Evolutionary conservation across 1,140 invertebrate species (phyloP).

Genomic region (Araneus ventricosus): DNA sequence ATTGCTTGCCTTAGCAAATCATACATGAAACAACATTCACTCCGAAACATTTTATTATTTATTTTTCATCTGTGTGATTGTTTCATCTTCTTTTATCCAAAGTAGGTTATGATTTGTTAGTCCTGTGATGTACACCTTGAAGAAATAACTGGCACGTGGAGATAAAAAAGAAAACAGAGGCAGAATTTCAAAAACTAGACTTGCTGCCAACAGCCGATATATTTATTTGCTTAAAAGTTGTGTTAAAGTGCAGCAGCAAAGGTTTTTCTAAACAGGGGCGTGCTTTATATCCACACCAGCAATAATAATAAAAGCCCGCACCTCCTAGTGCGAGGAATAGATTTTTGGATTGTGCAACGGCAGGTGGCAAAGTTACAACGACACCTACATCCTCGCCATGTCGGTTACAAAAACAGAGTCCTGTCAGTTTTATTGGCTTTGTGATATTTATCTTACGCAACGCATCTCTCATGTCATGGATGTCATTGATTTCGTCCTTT

Average conservation of each 20-base stretch:
- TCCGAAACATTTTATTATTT: too few relatives aligned
- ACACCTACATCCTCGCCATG: slow-evolving; percentile 45
- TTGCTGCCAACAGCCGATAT: not conserved
- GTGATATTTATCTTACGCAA: slow-evolving; percentile 64
- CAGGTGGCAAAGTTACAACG: slow-evolving; percentile 30
- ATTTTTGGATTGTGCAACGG: slow-evolving; percentile 18
- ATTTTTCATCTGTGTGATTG: too few relatives aligned
- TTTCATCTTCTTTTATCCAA: too few relatives aligned
- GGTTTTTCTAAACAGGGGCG: not conserved
- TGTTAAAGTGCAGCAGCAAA: not conserved
- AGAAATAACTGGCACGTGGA: too few relatives aligned
- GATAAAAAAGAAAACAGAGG: too few relatives aligned
- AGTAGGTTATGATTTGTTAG: too few relatives aligned
- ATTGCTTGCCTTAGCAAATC: too few relatives aligned
- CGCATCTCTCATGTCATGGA: slow-evolving; percentile 16
- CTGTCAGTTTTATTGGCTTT: slow-evolving; percentile 67
- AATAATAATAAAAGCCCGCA: not conserved
- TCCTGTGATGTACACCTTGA: too few relatives aligned
- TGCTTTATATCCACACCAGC: not conserved
- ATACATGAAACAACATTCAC: too few relatives aligned
- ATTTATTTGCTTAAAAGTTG: not conserved
- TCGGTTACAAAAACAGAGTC: slow-evolving; percentile 52
- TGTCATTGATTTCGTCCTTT: slow-evolving; percentile 69
- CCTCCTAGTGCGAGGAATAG: not conserved
- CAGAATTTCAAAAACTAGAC: too few relatives aligned